Conservation (phyloP, 2,888 invertebrate species). For the Oxystoma pomonae region DNA sequence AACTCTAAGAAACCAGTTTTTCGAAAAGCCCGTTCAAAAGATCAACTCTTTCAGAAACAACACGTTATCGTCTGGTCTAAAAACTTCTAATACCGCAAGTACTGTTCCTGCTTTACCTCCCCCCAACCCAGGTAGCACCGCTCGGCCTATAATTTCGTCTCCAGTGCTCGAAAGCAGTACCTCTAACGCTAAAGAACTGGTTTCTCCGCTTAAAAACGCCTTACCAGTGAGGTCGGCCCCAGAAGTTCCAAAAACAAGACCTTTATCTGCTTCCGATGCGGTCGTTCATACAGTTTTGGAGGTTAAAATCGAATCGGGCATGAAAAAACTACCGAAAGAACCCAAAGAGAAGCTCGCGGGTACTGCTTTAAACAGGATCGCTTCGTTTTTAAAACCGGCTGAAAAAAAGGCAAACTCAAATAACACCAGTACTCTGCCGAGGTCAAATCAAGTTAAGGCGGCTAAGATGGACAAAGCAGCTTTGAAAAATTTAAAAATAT, state of each 20-base stretch:
- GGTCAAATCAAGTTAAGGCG: constrained; percentile 56
- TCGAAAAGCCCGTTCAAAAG: constrained; percentile 35
- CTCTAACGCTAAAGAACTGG: constrained; percentile 69
- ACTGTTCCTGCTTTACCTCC: constrained; percentile 59
- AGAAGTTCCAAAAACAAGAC: constrained; percentile 48
- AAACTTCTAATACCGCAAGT: constrained; percentile 47
- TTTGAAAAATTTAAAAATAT: constrained; percentile 74
- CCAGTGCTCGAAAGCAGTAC: constrained; percentile 80
- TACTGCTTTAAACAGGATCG: constrained; percentile 64
- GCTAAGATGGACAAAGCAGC: constrained; percentile 69
- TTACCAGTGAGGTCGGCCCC: constrained; percentile 61
- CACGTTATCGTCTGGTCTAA: constrained; percentile 38
- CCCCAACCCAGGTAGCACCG: constrained; percentile 57
- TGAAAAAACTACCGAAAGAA: constrained; percentile 43
- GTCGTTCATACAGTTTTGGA: constrained; percentile 23
- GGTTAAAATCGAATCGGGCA: constrained; percentile 18
- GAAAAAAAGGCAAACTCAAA: constrained; percentile 54
- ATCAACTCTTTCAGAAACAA: constrained; percentile 46
- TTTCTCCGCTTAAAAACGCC: constrained; percentile 59
- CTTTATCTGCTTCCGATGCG: constrained; percentile 48
- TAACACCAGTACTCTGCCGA: constrained; percentile 55
- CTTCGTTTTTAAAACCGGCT: constrained; percentile 67
- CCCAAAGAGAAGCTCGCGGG: constrained; percentile 47
- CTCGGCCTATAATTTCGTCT: constrained; percentile 74
- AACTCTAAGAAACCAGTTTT: constrained; percentile 31